Evolutionary conservation across 2,113 vertebrate genomes (phyloP).

Genomic region (Sinocyclocheilus anophthalmus): DNA sequence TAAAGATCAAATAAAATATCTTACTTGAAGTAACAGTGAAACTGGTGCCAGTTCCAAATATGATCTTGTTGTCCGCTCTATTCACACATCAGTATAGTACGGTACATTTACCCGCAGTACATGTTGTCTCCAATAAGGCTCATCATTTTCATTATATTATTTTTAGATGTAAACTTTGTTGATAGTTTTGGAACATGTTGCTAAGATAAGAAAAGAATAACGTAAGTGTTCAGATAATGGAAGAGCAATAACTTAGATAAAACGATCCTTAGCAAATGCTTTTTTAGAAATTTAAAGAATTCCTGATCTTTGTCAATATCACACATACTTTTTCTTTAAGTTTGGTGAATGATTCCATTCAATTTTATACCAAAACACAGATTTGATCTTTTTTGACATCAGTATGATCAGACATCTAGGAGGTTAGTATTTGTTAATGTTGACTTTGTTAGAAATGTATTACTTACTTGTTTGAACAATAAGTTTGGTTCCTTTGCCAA

Average conservation of each 20-base stretch:
- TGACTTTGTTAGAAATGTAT: not conserved
- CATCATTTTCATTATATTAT: too few species aligned
- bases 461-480: conserved; percentile 50
- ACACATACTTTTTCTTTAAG: not conserved
- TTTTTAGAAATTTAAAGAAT: not conserved
- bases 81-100: conserved; percentile 43
- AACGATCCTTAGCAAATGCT: not conserved
- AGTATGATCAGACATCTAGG: not conserved
- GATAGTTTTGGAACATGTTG: not conserved
- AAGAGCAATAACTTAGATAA: not conserved
- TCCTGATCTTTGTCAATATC: not conserved
- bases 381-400: not conserved
- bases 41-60: conserved; percentile 41
- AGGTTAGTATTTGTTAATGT: not conserved
- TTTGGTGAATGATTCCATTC: not conserved
- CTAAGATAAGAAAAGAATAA: not conserved
- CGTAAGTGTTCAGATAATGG: not conserved
- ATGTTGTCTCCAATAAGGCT: not conserved
- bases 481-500: conserved; percentile 57
- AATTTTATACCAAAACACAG: not conserved
- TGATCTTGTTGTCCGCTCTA: conserved; percentile 33
- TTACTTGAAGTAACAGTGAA: conserved; percentile 41
- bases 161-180: not conserved
- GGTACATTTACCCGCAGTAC: not conserved
- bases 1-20: not conserved